Conservation (phyloP, 35 echinoderm and acorn worm genomes). For the Lytechinus pictus region DNA sequence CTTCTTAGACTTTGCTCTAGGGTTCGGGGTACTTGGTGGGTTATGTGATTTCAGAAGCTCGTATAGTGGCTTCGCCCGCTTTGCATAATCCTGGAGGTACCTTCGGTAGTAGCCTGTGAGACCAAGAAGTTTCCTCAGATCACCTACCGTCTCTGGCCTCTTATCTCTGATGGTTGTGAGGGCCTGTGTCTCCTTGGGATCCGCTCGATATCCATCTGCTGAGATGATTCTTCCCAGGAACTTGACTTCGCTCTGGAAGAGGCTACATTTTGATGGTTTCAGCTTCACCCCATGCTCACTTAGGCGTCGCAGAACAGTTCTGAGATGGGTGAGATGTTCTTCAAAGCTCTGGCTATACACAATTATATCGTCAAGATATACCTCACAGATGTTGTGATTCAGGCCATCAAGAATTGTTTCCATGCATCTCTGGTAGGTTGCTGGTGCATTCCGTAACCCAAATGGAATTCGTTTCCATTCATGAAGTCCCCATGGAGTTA, state of each 20-base stretch:
- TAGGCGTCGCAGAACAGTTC: slow-evolving; percentile 40
- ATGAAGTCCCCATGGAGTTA: slow-evolving; percentile 73
- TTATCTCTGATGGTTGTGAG: slow-evolving; percentile 17
- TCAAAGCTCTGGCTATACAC: slow-evolving; percentile 48
- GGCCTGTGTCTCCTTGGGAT: slow-evolving; percentile 39
- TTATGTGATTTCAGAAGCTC: not conserved
- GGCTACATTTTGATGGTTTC: slow-evolving; percentile 56
- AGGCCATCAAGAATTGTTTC: slow-evolving; percentile 57
- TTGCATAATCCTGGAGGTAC: slow-evolving; percentile 49
- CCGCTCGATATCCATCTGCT: slow-evolving; percentile 48
- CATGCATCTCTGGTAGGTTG: slow-evolving; percentile 47
- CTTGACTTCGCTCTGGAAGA: slow-evolving; percentile 57
- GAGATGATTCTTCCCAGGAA: slow-evolving; percentile 60
- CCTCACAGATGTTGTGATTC: slow-evolving; percentile 36
- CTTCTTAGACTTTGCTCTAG: not conserved
- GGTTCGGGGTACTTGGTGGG: not conserved
- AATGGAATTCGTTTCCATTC: slow-evolving; percentile 71
- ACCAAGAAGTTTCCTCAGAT: slow-evolving; percentile 38
- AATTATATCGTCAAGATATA: slow-evolving; percentile 65
- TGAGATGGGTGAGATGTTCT: slow-evolving; percentile 52
- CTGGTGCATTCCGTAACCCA: slow-evolving; percentile 75
- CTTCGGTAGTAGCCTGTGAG: slow-evolving; percentile 54
- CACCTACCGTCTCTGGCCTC: slow-evolving; percentile 32
- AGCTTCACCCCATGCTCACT: slow-evolving; percentile 56
- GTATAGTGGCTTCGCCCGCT: no score